phyloP scores from a whole-genome alignment of 2,888 invertebrate genomes.

The Anagyrus pseudococci region DNA sequence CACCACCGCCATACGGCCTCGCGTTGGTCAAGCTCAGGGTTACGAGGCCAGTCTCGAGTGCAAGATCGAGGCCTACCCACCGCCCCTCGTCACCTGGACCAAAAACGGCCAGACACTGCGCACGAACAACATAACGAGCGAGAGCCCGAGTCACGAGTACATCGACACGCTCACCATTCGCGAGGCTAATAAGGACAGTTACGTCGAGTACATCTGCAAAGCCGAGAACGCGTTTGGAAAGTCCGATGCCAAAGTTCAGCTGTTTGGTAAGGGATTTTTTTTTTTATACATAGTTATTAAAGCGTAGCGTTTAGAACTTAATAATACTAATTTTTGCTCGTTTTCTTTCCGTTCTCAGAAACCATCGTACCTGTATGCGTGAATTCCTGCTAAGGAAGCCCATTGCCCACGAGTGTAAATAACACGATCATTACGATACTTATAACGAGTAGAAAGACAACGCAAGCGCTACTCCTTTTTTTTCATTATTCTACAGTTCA shows the following conservation, averaged over 20 bases:
- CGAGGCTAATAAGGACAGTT: slow-evolving; percentile 7
- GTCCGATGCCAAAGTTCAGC: slow-evolving; percentile 28
- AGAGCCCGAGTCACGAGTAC: slow-evolving; percentile 1
- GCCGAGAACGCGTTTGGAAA: slow-evolving; percentile 27
- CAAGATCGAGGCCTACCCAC: slow-evolving; percentile 26
- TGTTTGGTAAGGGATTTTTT: slow-evolving; percentile 27
- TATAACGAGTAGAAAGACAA: not conserved
- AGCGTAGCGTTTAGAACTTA: not conserved
- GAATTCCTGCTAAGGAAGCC: slow-evolving; percentile 22
- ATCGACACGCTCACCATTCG: slow-evolving; percentile 11
- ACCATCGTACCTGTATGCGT: slow-evolving; percentile 30
- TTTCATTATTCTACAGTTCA: slow-evolving; percentile 2
- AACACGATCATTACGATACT: slow-evolving; percentile 17
- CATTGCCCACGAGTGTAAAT: slow-evolving; percentile 20
- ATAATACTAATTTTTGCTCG: not conserved
- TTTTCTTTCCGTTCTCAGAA: slow-evolving; percentile 25
- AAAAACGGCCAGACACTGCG: slow-evolving; percentile 1
- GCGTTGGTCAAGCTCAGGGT: slow-evolving; percentile 31
- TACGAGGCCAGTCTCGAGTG: slow-evolving; percentile 29
- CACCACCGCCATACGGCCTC: slow-evolving; percentile 19
- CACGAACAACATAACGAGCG: not conserved
- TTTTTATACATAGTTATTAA: not conserved
- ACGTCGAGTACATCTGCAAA: slow-evolving; percentile 29
- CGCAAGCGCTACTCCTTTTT: too few relatives aligned
- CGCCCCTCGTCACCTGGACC: slow-evolving; percentile 26